phyloP scores from a whole-genome alignment of 1,140 invertebrate species.

The Amyelois transitella region DNA sequence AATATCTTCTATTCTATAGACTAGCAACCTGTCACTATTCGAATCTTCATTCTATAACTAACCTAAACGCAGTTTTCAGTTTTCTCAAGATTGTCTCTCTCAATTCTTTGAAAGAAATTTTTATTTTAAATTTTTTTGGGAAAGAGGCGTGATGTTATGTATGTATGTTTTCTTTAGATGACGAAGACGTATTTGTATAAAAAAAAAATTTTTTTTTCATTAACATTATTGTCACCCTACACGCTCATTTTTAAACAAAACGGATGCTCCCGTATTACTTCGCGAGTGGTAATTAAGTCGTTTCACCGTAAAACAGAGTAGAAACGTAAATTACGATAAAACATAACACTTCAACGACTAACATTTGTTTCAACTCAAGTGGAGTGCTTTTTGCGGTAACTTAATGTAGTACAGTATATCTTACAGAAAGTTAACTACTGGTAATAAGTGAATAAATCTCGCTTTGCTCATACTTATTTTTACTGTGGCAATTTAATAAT shows the following conservation, averaged over 20 bases:
- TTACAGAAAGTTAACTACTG: slow-evolving; percentile 8
- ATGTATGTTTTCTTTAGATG: slow-evolving; percentile 5
- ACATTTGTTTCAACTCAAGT: slow-evolving; percentile 12
- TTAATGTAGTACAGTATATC: slow-evolving; percentile 10
- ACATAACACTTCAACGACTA: slow-evolving; percentile 11
- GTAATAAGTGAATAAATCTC: neutral
- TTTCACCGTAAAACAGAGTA: slow-evolving; percentile 28
- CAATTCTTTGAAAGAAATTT: no score
- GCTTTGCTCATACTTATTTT: no score
- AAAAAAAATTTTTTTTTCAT: neutral
- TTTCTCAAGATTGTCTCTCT: no score
- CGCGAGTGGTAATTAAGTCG: slow-evolving; percentile 36
- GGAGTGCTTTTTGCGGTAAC: slow-evolving; percentile 16
- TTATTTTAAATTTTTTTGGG: no score
- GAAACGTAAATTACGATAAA: slow-evolving; percentile 32
- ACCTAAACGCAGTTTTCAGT: no score
- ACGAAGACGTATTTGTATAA: slow-evolving; percentile 8
- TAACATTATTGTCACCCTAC: slow-evolving; percentile 16
- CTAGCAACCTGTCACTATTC: no score
- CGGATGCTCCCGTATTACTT: slow-evolving; percentile 36
- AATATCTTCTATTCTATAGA: no score
- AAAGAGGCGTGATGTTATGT: no score
- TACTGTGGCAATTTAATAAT: no score
- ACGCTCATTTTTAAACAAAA: slow-evolving; percentile 22
- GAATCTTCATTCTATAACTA: no score